A percentile compares a stretch with the other conserved stretches of the same genome.
Evolutionary conservation across 2,888 invertebrate genomes (phyloP).

Genomic region (Diabrotica balteata): DNA sequence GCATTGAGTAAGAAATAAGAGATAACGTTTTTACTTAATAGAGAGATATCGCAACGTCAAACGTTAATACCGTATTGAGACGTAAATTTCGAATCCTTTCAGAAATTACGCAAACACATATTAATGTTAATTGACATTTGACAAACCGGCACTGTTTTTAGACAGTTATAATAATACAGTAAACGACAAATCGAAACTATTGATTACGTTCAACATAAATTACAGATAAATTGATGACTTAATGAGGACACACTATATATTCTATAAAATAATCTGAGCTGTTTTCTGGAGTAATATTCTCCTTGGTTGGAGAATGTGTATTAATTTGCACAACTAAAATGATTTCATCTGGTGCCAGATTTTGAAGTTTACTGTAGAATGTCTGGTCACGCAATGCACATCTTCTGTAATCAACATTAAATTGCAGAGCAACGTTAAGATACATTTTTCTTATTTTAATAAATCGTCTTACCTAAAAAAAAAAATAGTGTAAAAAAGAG

Average conservation of each 20-base stretch:
- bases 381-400: constrained; percentile 28
- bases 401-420: constrained; percentile 44
- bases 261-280: constrained; percentile 46
- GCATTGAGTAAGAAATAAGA: too few species aligned
- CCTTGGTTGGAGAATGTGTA: constrained; percentile 28
- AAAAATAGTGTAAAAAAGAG: constrained; percentile 1
- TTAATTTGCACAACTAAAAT: constrained; percentile 42
- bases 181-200: too few species aligned
- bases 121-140: too few species aligned
- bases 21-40: too few species aligned
- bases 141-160: too few species aligned
- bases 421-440: constrained; percentile 33
- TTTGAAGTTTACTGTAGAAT: constrained; percentile 23
- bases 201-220: too few species aligned
- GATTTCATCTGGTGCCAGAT: constrained; percentile 15
- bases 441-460: constrained; percentile 32
- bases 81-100: too few species aligned
- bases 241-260: constrained; percentile 31
- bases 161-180: too few species aligned
- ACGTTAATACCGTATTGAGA: too few species aligned
- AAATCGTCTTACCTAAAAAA: constrained; percentile 43
- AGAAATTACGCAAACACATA: too few species aligned
- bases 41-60: too few species aligned
- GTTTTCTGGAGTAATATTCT: constrained; percentile 31
- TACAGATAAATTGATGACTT: too few species aligned